phyloP scores from a whole-genome alignment of 2,797 vertebrate species.

The Crocodylus rhombifer region DNA sequence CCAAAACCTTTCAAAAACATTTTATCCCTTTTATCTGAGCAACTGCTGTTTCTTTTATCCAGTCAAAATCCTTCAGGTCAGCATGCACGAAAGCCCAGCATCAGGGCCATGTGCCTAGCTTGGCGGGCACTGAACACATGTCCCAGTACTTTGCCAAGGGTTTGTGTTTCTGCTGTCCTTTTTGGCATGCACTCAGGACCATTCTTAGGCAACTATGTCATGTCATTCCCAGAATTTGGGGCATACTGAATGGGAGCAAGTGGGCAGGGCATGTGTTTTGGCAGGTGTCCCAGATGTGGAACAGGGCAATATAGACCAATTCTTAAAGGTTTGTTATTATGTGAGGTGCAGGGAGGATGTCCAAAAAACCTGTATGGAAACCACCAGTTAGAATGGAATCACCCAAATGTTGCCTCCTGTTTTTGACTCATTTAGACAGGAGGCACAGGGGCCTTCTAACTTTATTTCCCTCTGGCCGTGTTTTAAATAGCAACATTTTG shows the following conservation, averaged over 20 bases:
- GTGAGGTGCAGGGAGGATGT: not conserved
- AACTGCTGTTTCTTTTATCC: not conserved
- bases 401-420: not conserved
- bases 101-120: no score
- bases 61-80: not conserved
- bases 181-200: no score
- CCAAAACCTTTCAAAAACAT: not conserved
- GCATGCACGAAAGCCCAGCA: not conserved
- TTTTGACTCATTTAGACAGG: not conserved
- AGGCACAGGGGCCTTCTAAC: not conserved
- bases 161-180: no score
- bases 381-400: not conserved
- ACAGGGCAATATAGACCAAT: no score
- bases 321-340: not conserved
- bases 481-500: constrained; percentile 11
- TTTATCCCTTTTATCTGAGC: not conserved
- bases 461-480: not conserved
- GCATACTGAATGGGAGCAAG: no score
- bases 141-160: no score
- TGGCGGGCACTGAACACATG: no score
- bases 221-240: no score
- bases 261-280: no score
- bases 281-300: no score
- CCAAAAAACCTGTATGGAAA: not conserved
- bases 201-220: no score